Evolutionary conservation across 2,113 vertebrate genomes (phyloP).

Genomic region (Gopherus evgoodei): DNA sequence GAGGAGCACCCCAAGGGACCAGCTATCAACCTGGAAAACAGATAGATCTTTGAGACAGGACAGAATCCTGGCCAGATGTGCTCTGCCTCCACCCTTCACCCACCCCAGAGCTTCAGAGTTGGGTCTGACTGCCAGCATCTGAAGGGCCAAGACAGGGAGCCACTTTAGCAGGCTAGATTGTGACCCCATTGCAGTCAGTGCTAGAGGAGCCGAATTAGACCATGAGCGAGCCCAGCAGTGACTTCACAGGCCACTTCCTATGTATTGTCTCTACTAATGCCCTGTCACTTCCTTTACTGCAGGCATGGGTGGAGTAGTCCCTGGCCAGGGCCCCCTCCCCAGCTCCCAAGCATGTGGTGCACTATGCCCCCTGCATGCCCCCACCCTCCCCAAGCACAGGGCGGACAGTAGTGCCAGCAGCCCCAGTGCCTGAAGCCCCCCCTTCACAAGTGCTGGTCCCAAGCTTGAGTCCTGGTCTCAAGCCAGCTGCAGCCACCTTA

Average conservation of each 20-base stretch:
- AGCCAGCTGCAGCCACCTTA: too few species aligned
- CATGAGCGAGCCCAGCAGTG: background rate
- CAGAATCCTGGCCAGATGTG: background rate
- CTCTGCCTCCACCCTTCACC: too few species aligned
- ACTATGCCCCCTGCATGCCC: rapidly evolving
- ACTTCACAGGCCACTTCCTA: background rate
- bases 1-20: slow-evolving; percentile 95
- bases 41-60: background rate
- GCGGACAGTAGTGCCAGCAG: too few species aligned
- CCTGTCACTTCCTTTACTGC: background rate
- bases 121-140: background rate
- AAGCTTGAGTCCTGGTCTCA: too few species aligned
- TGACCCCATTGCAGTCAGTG: background rate
- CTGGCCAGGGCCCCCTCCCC: rapidly evolving
- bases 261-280: background rate
- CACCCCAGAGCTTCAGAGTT: background rate
- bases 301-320: background rate
- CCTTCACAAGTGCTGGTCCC: too few species aligned
- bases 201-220: background rate
- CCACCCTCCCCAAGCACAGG: background rate
- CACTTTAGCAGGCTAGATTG: background rate
- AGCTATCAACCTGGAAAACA: slow-evolving; percentile 92
- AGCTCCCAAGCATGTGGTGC: rapidly evolving
- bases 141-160: background rate
- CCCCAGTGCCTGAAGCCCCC: too few species aligned